Percentiles rank a stretch among this genome's conserved stretches.
Conservation (phyloP, 35 echinoderm and acorn worm species). For the Patiria miniata region DNA sequence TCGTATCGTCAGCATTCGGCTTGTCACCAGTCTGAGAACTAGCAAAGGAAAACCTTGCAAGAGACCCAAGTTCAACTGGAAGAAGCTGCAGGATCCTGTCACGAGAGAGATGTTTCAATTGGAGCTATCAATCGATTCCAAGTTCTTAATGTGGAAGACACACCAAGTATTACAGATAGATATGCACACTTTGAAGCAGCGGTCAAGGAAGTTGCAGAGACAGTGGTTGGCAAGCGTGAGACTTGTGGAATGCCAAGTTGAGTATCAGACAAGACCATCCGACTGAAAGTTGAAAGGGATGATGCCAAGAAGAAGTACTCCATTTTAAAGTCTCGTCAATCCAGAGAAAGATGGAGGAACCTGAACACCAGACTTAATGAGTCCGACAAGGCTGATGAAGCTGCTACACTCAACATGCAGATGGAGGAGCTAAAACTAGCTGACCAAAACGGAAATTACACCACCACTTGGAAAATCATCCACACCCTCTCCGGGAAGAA, state of each 20-base stretch:
- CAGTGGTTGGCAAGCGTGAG: too few species aligned
- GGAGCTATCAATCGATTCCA: constrained; percentile 39
- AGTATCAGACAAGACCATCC: too few species aligned
- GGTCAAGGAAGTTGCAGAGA: too few species aligned
- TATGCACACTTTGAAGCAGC: constrained; percentile 10
- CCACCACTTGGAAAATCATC: constrained; percentile 28
- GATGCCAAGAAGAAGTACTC: too few species aligned
- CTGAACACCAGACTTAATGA: constrained; percentile 21
- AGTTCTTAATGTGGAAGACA: background rate
- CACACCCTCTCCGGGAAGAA: constrained; percentile 34
- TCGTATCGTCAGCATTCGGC: constrained; percentile 18
- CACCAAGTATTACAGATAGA: constrained; percentile 1
- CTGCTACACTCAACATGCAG: constrained; percentile 11
- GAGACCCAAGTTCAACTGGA: constrained; percentile 47
- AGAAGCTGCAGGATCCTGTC: constrained; percentile 46
- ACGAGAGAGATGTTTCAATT: constrained; percentile 29
- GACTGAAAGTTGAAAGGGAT: too few species aligned
- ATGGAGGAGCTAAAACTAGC: constrained; percentile 19
- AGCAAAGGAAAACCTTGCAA: constrained; percentile 36
- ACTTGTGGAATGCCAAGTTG: too few species aligned
- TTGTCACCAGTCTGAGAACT: constrained; percentile 17
- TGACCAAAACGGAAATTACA: constrained; percentile 23
- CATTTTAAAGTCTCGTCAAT: too few species aligned
- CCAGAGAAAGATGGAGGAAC: too few species aligned
- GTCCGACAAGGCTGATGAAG: constrained; percentile 31